Conservation (phyloP, 2,113 vertebrate species). For the Cyprinodon variegatus region DNA sequence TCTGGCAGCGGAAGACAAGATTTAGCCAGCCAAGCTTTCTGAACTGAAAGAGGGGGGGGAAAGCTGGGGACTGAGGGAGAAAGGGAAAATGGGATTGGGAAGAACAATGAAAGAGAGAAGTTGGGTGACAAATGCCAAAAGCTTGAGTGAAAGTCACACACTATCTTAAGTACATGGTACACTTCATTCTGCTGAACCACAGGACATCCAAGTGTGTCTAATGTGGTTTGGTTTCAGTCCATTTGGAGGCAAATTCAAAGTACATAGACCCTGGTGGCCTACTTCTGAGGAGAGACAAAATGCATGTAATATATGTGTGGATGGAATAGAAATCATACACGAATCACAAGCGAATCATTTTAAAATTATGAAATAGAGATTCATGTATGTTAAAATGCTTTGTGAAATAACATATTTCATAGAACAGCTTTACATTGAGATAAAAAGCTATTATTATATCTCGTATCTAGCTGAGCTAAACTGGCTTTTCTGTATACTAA, state of each 20-base stretch:
- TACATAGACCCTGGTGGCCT: conserved; percentile 18
- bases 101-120: conserved; percentile 35
- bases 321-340: neutral
- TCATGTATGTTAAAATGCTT: neutral
- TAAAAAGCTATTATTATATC: neutral
- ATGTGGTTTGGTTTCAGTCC: conserved; percentile 60
- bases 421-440: neutral
- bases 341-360: neutral
- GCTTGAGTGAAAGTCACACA: conserved; percentile 45
- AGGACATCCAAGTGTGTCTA: conserved; percentile 50
- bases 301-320: neutral
- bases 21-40: conserved; percentile 50
- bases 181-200: conserved; percentile 19
- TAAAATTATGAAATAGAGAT: neutral
- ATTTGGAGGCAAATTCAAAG: conserved; percentile 62
- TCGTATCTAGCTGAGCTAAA: neutral
- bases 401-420: neutral
- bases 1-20: conserved; percentile 46
- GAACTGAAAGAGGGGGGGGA: conserved; percentile 44
- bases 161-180: conserved; percentile 38
- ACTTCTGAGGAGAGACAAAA: neutral
- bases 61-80: conserved; percentile 9
- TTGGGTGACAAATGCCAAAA: conserved; percentile 33
- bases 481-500: neutral
- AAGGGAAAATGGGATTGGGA: conserved; percentile 23